Percentiles rank a stretch among this genome's conserved stretches.
phyloP scores from a whole-genome alignment of 92 coral and sea anemone species.

The Palythoa heliodiscus region DNA sequence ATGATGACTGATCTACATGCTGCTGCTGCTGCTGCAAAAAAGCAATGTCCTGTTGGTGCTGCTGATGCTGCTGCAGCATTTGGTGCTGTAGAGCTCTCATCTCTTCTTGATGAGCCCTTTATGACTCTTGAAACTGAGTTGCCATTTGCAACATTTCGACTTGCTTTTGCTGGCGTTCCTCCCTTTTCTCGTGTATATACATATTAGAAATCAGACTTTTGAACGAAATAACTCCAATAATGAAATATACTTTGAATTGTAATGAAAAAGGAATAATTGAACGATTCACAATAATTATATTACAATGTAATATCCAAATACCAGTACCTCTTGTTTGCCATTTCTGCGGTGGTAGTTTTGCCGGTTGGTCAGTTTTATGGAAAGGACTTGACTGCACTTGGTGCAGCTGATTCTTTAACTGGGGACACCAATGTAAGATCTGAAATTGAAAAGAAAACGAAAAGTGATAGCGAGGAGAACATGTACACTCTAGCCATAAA shows the following conservation, averaged over 20 bases:
- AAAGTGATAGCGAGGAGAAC: too few relatives aligned
- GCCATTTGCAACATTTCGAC: background rate
- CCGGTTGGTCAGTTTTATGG: background rate
- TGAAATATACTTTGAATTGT: too few relatives aligned
- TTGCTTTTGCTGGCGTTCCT: constrained; percentile 1
- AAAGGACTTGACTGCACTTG: background rate
- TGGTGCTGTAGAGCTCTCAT: constrained; percentile 12
- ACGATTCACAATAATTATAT: background rate
- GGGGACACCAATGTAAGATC: background rate
- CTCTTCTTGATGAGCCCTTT: constrained; percentile 11
- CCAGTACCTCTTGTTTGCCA: background rate
- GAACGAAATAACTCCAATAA: background rate
- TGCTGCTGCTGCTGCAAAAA: too few relatives aligned
- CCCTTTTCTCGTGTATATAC: background rate
- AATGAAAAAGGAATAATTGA: background rate
- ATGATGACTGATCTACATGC: too few relatives aligned
- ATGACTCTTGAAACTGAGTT: background rate
- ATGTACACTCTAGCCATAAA: too few relatives aligned
- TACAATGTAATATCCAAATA: background rate
- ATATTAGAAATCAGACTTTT: background rate
- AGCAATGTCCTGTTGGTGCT: too few relatives aligned
- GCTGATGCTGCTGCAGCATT: constrained; percentile 2
- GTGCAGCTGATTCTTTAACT: background rate
- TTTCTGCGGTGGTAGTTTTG: background rate
- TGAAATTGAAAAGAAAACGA: too few relatives aligned